Evolutionary conservation across 2,888 invertebrate species (phyloP).

Genomic region (Apodemia zela): DNA sequence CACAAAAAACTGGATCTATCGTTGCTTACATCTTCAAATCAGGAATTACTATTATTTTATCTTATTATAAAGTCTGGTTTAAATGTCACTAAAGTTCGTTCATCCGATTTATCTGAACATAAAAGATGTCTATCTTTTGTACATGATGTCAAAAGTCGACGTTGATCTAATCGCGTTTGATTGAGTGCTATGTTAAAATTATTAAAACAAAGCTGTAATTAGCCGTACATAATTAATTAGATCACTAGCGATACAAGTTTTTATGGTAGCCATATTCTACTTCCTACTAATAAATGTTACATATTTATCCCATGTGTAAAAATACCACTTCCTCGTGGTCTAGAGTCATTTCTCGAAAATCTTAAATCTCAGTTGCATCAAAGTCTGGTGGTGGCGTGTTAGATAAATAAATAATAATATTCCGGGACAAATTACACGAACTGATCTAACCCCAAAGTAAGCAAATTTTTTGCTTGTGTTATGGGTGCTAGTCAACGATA

Average conservation of each 20-base stretch:
- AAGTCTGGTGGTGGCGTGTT: too few relatives aligned
- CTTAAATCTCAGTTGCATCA: too few relatives aligned
- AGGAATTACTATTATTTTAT: neutral
- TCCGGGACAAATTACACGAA: too few relatives aligned
- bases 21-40: neutral
- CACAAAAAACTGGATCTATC: too few relatives aligned
- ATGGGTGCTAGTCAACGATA: too few relatives aligned
- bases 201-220: conserved; percentile 51
- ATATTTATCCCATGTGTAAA: neutral
- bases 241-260: conserved; percentile 24
- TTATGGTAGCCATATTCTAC: conserved; percentile 12
- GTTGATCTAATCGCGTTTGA: conserved; percentile 56
- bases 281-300: neutral
- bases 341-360: too few relatives aligned
- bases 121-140: conserved; percentile 7
- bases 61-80: neutral
- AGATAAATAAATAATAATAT: too few relatives aligned
- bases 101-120: conserved; percentile 6
- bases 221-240: conserved; percentile 37
- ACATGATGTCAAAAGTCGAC: conserved; percentile 28
- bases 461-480: too few relatives aligned
- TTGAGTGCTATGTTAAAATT: conserved; percentile 52
- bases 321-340: too few relatives aligned
- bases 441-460: too few relatives aligned
- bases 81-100: conserved; percentile 15